Percentiles rank a stretch among this genome's conserved stretches.
Conservation (phyloP, 2,113 vertebrate genomes). For the Ophiodon elongatus region DNA sequence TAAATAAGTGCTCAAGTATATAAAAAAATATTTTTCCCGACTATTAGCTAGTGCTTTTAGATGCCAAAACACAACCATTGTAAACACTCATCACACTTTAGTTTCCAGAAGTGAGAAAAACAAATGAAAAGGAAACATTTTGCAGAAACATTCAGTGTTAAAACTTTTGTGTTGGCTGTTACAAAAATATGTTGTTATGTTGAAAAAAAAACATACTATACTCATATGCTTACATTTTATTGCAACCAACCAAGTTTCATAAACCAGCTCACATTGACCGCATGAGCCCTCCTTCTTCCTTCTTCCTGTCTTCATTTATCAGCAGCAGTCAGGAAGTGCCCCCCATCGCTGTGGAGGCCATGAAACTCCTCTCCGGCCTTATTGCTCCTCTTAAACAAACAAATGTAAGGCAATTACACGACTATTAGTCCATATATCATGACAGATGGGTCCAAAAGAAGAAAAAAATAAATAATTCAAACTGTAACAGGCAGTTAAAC, state of each 20-base stretch:
- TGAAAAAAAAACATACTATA: no score
- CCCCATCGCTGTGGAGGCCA: constrained; percentile 37
- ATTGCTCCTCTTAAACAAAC: constrained; percentile 63
- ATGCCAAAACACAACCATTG: no score
- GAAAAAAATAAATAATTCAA: constrained; percentile 13
- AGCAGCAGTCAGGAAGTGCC: constrained; percentile 30
- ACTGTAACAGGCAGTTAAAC: not conserved
- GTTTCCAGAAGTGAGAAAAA: no score
- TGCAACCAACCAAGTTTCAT: not conserved
- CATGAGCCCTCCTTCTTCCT: not conserved
- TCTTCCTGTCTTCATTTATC: constrained; percentile 40
- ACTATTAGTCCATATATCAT: constrained; percentile 17
- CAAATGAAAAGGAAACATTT: no score
- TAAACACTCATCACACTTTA: no score
- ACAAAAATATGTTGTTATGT: no score
- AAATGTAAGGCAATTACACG: constrained; percentile 56
- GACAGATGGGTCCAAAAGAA: constrained; percentile 28
- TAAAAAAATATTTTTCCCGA: no score
- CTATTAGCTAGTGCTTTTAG: no score
- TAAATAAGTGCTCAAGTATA: no score
- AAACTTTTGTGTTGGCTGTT: no score
- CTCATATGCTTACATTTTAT: no score
- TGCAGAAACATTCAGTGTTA: no score
- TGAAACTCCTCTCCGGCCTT: constrained; percentile 38
- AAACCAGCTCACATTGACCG: not conserved